Evolutionary conservation across 2,888 invertebrate genomes (phyloP).

Genomic region (Lissonota sp.): DNA sequence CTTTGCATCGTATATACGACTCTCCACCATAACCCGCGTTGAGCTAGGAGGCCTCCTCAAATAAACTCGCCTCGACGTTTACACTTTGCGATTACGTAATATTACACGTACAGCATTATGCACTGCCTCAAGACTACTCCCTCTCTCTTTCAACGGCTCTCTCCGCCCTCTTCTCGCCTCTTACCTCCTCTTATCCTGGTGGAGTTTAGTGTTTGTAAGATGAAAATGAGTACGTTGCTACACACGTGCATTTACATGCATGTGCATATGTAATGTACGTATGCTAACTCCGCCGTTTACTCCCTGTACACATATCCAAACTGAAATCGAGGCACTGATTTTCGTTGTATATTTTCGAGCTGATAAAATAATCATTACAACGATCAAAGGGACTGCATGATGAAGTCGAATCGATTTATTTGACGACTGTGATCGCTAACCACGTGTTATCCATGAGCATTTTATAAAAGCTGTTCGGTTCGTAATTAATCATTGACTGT

Average conservation of each 20-base stretch:
- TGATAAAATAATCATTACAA: conserved; percentile 52
- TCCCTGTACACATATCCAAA: conserved; percentile 4
- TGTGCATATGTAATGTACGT: not conserved
- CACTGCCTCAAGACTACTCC: conserved; percentile 17
- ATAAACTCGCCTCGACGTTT: conserved; percentile 75
- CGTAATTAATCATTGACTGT: too few species aligned
- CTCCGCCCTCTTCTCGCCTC: conserved; percentile 9
- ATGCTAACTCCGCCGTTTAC: conserved; percentile 2
- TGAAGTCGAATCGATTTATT: conserved; percentile 1
- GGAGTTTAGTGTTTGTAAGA: conserved; percentile 46
- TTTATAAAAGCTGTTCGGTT: not conserved
- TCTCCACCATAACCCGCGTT: not conserved
- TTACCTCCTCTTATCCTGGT: not conserved
- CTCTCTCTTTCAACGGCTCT: conserved; percentile 1
- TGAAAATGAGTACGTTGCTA: conserved; percentile 15
- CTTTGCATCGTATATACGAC: conserved; percentile 23
- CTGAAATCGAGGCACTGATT: conserved; percentile 22
- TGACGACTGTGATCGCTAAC: not conserved
- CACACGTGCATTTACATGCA: not conserved
- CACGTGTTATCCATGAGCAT: not conserved
- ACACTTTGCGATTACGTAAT: conserved; percentile 78
- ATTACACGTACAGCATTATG: conserved; percentile 62
- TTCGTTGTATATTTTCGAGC: conserved; percentile 18
- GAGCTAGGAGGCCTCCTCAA: conserved; percentile 63
- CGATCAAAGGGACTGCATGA: conserved; percentile 35